Evolutionary conservation across 2,888 invertebrate genomes (phyloP).

Genomic region (Acleris emargana): DNA sequence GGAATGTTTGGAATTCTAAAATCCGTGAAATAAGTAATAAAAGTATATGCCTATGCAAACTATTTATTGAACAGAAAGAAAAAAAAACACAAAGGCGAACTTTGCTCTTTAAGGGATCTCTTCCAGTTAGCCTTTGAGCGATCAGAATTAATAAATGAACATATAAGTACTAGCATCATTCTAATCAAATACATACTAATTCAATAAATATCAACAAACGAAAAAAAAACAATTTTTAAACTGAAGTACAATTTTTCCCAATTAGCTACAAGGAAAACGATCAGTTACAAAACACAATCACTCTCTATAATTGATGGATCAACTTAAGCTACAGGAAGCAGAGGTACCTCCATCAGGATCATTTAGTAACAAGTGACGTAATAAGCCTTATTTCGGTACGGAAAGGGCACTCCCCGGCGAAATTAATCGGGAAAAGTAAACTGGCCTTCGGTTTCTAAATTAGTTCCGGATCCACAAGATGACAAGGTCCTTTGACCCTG

Average conservation of each 20-base stretch:
- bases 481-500: slow-evolving; percentile 51
- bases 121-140: no score
- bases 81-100: no score
- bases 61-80: no score
- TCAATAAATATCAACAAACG: not conserved
- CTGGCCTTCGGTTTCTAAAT: slow-evolving; percentile 69
- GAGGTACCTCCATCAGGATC: slow-evolving; percentile 29
- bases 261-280: slow-evolving; percentile 22
- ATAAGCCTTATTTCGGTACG: slow-evolving; percentile 45
- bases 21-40: no score
- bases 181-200: no score
- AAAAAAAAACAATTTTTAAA: not conserved
- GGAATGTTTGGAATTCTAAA: no score
- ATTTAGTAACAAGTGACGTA: slow-evolving; percentile 38
- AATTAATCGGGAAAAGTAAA: slow-evolving; percentile 73
- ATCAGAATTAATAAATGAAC: no score
- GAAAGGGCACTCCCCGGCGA: slow-evolving; percentile 58
- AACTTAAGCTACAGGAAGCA: slow-evolving; percentile 19
- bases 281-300: slow-evolving; percentile 29
- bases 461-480: slow-evolving; percentile 58
- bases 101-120: no score
- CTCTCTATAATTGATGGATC: slow-evolving; percentile 31
- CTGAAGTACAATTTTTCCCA: slow-evolving; percentile 3
- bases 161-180: no score
- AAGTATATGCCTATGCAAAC: no score